phyloP scores from a whole-genome alignment of 2,113 vertebrate genomes.

The Pterophyllum scalare region DNA sequence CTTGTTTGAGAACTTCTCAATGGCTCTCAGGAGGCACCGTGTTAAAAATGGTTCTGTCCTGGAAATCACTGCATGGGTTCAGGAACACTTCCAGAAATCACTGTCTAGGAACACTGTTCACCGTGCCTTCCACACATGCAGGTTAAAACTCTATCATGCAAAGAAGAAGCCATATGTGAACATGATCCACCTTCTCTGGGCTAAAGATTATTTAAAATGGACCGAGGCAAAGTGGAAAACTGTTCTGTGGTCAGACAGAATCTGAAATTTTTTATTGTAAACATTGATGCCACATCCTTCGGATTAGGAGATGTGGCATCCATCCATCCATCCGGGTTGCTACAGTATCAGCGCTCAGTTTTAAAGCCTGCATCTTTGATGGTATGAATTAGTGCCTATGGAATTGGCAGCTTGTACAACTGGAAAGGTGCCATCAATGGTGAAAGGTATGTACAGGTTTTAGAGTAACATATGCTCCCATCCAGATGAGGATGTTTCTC shows the following conservation, averaged over 20 bases:
- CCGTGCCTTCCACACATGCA: not conserved
- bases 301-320: not conserved
- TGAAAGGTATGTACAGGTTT: not conserved
- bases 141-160: not conserved
- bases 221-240: not conserved
- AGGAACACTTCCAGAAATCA: not conserved
- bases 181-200: not conserved
- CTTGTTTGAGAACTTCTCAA: conserved; percentile 33
- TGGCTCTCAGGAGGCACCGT: not conserved
- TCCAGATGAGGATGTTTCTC: not conserved
- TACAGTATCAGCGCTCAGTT: no score
- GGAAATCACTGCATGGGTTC: not conserved
- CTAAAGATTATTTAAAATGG: not conserved
- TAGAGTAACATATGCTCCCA: no score
- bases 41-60: not conserved
- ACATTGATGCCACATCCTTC: not conserved
- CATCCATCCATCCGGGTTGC: no score
- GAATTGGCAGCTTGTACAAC: not conserved
- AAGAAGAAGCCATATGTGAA: not conserved
- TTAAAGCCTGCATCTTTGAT: not conserved
- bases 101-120: not conserved
- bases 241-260: not conserved
- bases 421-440: not conserved
- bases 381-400: not conserved
- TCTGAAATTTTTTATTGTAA: not conserved